Evolutionary conservation across 2,888 invertebrate species (phyloP), one percentile per base, ranked within the genome.

Genomic region (Xylophagus ater): DNA sequence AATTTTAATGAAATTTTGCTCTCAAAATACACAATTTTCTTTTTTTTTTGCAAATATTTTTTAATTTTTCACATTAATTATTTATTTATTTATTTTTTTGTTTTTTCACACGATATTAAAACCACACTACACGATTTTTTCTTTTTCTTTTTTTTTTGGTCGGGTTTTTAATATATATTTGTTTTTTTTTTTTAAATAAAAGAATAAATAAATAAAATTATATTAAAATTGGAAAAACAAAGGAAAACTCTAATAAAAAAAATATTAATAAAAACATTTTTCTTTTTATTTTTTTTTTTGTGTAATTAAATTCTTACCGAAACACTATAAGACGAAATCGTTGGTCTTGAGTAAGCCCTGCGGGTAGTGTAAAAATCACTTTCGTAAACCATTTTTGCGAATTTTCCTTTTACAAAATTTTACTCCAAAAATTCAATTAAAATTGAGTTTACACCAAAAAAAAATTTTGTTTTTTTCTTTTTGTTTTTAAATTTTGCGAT

Each of bases 341-440:
- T 70, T 45, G 78, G 80, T 68, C 83, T 70, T 66, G 80, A 73
- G 63, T 80, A 81, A 51, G 84, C 81, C 70, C 87, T 79, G 70
- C 87, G 81, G 67, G 82, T 83, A 59, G 87, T 86, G 69, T 85
- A 84, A 71, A 85, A 88, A 72, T 87, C 87, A 74, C 83, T 82
- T 73, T 86, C 85, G 81, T 87, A 87, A 71, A 87, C 87, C 87
- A 88, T 88, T 68, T 71, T 76, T 48, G 49, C 48, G 51, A 45
- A 49, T 46, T 50, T 49, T 44, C n/a, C n/a, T n/a, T n/a, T n/a
- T n/a, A n/a, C n/a, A n/a, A n/a, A n/a, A n/a, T n/a, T n/a, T n/a
- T n/a, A n/a, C n/a, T n/a, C n/a, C n/a, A n/a, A n/a, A n/a, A n/a
- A n/a, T n/a, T n/a, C n/a, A n/a, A n/a, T n/a, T n/a, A n/a, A n/a